Conservation (phyloP, 2,113 vertebrate species). For the Ranitomeya variabilis region DNA sequence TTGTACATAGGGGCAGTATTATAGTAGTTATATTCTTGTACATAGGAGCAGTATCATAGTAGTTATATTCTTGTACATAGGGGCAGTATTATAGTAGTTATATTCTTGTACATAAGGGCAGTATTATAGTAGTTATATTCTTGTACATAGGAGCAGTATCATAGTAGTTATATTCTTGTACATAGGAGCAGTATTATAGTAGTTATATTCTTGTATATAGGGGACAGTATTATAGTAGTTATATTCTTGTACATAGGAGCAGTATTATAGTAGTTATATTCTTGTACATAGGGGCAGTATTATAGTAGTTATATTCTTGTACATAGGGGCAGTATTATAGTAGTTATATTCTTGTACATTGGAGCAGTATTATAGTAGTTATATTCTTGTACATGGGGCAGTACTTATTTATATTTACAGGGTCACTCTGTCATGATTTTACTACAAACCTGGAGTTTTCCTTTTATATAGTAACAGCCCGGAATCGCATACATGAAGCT, state of each 20-base stretch:
- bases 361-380: background rate
- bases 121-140: conserved; percentile 6
- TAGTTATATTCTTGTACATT: conserved; percentile 1
- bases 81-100: background rate
- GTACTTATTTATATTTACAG: background rate
- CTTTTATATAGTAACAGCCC: background rate
- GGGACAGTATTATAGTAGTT: background rate
- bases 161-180: background rate
- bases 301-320: conserved; percentile 2
- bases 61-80: conserved; percentile 6
- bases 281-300: background rate
- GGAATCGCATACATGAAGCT: no score
- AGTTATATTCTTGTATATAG: background rate
- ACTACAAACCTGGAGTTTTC: background rate
- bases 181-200: background rate
- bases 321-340: background rate
- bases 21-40: conserved; percentile 6
- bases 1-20: background rate
- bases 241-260: background rate
- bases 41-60: background rate
- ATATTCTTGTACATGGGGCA: background rate
- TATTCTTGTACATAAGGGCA: background rate
- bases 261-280: background rate
- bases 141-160: background rate
- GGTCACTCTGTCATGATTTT: background rate